phyloP scores from a whole-genome alignment of 2,888 invertebrate species.

The Lymantria dispar region DNA sequence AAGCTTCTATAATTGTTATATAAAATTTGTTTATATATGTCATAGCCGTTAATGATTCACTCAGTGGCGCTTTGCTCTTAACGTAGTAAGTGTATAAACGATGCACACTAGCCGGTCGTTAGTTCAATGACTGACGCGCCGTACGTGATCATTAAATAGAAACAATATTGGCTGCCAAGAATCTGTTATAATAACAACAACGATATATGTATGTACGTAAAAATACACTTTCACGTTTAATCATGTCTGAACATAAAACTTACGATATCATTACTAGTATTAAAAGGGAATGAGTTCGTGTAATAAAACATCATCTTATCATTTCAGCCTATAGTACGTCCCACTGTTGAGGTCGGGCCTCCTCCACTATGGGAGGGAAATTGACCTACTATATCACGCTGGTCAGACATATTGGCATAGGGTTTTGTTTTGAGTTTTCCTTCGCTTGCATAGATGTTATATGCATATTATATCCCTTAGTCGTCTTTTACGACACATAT shows the following conservation, averaged over 20 bases:
- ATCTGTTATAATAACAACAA: conserved; percentile 32
- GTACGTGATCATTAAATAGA: conserved; percentile 35
- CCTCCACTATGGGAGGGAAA: too few relatives aligned
- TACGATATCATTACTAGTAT: background rate
- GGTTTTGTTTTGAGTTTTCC: too few relatives aligned
- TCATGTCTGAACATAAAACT: background rate
- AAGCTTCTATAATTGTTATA: background rate
- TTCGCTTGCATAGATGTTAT: too few relatives aligned
- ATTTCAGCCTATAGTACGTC: too few relatives aligned
- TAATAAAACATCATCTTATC: too few relatives aligned
- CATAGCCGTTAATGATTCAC: conserved; percentile 21
- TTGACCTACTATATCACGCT: too few relatives aligned
- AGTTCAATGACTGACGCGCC: conserved; percentile 38
- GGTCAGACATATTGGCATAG: too few relatives aligned
- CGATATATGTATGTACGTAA: background rate
- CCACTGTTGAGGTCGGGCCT: too few relatives aligned
- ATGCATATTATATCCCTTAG: too few relatives aligned
- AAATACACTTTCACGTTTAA: background rate
- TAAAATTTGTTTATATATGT: background rate
- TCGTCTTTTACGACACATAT: too few relatives aligned
- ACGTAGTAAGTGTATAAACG: conserved; percentile 12
- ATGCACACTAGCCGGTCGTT: conserved; percentile 27
- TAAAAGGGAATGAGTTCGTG: background rate
- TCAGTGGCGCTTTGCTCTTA: conserved; percentile 12
- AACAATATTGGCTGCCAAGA: conserved; percentile 36